A percentile compares a stretch with the other conserved stretches of the same genome.
These are phyloP conservation scores for Hypothenemus hampei DNA, from an alignment of 1,140 invertebrate species.

Conservation along the genomic window DNA sequence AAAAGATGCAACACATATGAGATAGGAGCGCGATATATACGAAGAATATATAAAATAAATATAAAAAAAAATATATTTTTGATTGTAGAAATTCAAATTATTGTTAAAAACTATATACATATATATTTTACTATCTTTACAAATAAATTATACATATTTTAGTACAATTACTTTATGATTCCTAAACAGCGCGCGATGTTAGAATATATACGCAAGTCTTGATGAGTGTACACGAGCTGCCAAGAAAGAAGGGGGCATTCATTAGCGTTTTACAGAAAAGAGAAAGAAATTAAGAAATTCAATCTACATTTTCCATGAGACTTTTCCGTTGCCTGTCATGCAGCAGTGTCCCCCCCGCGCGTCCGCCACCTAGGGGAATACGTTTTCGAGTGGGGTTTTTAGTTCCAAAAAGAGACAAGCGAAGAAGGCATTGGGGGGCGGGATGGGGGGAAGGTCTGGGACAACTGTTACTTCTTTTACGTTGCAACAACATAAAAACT, in stretches of 20 bases:
- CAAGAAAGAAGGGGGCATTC: conserved; percentile 26
- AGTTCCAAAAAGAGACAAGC: no score
- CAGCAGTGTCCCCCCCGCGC: conserved; percentile 21
- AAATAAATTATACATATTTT: conserved; percentile 5
- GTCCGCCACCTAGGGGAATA: no score
- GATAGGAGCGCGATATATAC: no score
- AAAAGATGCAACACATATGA: no score
- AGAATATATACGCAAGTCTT: conserved; percentile 29
- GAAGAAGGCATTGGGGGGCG: neutral
- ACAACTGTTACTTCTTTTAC: conserved; percentile 22
- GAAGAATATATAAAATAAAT: no score
- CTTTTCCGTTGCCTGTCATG: conserved; percentile 25
- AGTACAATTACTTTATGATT: conserved; percentile 1
- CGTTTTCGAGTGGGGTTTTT: neutral
- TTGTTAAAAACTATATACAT: neutral
- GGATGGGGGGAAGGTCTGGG: conserved; percentile 7
- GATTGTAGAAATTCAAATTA: neutral
- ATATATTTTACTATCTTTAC: conserved; percentile 2
- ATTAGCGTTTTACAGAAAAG: conserved; percentile 31
- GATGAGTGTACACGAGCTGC: conserved; percentile 26
- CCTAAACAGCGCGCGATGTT: conserved; percentile 6
- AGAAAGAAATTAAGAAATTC: conserved; percentile 33
- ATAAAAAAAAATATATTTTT: neutral
- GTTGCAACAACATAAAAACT: conserved; percentile 27
- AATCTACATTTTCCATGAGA: conserved; percentile 27